Evolutionary conservation across 2,113 vertebrate genomes (phyloP).

Genomic region (Clarias batrachus): DNA sequence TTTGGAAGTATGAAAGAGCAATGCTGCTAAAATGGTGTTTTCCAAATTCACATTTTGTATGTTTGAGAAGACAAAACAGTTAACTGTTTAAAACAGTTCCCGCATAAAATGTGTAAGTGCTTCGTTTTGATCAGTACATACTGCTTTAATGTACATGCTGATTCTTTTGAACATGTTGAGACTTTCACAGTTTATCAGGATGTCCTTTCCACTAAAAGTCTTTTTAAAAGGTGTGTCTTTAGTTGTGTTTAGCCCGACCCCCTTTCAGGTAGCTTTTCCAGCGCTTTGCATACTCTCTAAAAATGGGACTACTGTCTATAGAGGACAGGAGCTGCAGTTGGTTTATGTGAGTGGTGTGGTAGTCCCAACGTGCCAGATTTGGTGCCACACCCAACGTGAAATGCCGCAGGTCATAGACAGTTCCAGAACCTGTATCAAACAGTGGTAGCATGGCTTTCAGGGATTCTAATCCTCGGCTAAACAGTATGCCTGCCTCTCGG

Average conservation of each 20-base stretch:
- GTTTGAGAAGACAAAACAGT: background rate
- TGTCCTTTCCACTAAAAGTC: background rate
- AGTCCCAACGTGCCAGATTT: constrained; percentile 89
- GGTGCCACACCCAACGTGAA: constrained; percentile 84
- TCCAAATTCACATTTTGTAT: background rate
- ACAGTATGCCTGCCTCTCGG: constrained; percentile 74
- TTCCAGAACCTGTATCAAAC: constrained; percentile 84
- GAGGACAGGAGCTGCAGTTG: constrained; percentile 84
- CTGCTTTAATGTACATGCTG: background rate
- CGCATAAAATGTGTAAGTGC: background rate
- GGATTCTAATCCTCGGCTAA: constrained; percentile 81
- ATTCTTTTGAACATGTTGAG: background rate
- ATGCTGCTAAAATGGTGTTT: background rate
- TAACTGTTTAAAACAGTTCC: background rate
- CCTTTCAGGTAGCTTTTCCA: constrained; percentile 87
- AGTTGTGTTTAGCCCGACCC: constrained; percentile 85
- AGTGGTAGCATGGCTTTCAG: constrained; percentile 85
- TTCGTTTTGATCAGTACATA: background rate
- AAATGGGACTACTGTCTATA: constrained; percentile 77
- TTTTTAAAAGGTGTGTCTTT: constrained; percentile 33
- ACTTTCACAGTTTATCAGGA: background rate
- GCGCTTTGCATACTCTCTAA: constrained; percentile 79
- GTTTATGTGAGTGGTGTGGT: constrained; percentile 90
- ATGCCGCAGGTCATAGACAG: constrained; percentile 84
- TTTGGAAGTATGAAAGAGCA: constrained; percentile 4